Evolutionary conservation across 2,113 vertebrate genomes (phyloP).

Genomic region (Seriola rivoliana): DNA sequence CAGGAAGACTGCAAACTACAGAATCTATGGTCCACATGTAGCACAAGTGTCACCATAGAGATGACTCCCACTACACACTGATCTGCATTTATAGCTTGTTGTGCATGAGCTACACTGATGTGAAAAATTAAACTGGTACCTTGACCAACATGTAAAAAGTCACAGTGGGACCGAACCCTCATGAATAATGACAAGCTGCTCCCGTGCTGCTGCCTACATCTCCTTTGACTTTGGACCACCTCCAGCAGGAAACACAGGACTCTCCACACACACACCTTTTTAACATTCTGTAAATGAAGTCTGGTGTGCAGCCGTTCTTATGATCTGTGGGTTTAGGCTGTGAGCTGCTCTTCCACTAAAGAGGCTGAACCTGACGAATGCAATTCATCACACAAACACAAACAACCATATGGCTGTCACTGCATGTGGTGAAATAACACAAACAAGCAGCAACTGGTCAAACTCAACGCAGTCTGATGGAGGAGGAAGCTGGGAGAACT

Average conservation of each 20-base stretch:
- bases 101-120: constrained; percentile 14
- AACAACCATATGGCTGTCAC: constrained; percentile 57
- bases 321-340: constrained; percentile 39
- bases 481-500: constrained; percentile 17
- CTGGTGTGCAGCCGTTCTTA: constrained; percentile 17
- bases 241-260: constrained; percentile 22
- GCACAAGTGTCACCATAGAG: no score
- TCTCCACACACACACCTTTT: constrained; percentile 7
- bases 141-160: constrained; percentile 49
- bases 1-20: not conserved
- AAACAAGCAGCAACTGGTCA: constrained; percentile 55
- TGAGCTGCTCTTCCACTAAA: constrained; percentile 24
- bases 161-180: constrained; percentile 13
- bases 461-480: constrained; percentile 21
- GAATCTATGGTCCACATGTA: not conserved
- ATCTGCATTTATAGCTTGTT: constrained; percentile 12
- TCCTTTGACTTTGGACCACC: constrained; percentile 22
- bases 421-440: constrained; percentile 39
- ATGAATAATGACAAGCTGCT: constrained; percentile 47
- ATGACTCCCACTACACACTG: not conserved
- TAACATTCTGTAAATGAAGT: constrained; percentile 17
- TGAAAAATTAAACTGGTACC: constrained; percentile 3
- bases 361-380: constrained; percentile 25
- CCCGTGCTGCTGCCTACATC: constrained; percentile 13
- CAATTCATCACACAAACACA: constrained; percentile 40